Evolutionary conservation across 1,140 invertebrate species (phyloP).

Genomic region (Dreissena rostriformis): DNA sequence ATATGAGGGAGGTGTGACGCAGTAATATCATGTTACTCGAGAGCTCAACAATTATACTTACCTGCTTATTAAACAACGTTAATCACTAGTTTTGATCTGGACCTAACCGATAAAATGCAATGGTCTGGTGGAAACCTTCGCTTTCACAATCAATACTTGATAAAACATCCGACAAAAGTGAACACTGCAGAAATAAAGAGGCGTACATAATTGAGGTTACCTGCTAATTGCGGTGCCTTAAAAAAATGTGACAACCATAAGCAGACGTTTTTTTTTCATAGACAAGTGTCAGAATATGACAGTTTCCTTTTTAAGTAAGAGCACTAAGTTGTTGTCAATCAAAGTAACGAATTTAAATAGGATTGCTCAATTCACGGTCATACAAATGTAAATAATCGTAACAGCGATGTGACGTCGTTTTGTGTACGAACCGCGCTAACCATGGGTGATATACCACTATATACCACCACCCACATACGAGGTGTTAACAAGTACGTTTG

Average conservation of each 20-base stretch:
- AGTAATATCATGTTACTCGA: not conserved
- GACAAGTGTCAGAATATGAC: constrained; percentile 36
- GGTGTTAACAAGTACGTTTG: too few relatives aligned
- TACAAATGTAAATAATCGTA: too few relatives aligned
- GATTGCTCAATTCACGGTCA: too few relatives aligned
- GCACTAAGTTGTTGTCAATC: too few relatives aligned
- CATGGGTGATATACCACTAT: too few relatives aligned
- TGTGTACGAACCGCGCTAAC: too few relatives aligned
- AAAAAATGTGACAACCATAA: constrained; percentile 24
- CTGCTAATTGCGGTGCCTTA: constrained; percentile 8
- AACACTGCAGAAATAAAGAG: too few relatives aligned
- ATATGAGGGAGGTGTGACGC: constrained; percentile 26
- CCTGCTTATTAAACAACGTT: constrained; percentile 35
- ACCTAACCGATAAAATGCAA: constrained; percentile 20
- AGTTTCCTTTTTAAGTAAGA: constrained; percentile 1
- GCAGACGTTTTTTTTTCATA: not conserved
- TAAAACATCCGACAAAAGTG: too few relatives aligned
- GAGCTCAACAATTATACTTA: constrained; percentile 26
- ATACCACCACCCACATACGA: too few relatives aligned
- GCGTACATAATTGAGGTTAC: constrained; percentile 11
- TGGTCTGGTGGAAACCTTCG: not conserved
- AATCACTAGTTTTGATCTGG: constrained; percentile 34
- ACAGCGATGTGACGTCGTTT: too few relatives aligned
- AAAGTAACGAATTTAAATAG: too few relatives aligned
- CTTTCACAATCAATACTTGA: too few relatives aligned